These are phyloP conservation scores for Squalus acanthias DNA, from an alignment of 2,797 vertebrate species.

Conservation along the genomic window DNA sequence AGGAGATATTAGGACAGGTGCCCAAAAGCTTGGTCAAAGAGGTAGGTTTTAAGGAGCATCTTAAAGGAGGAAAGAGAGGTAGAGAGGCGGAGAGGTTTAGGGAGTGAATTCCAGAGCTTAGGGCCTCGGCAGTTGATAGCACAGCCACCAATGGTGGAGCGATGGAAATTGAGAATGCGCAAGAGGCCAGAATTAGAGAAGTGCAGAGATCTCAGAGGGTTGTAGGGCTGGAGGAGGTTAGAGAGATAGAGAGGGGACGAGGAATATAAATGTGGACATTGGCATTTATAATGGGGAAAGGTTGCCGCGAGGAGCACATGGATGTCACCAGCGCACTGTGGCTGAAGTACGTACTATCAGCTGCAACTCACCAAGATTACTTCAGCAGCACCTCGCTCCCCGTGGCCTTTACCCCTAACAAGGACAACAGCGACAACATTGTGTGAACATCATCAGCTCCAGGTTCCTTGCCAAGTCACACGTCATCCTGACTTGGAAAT, in stretches of 20 bases:
- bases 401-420: background rate
- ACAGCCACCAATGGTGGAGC: background rate
- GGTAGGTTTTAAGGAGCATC: background rate
- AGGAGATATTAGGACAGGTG: no score
- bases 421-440: background rate
- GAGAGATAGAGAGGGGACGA: background rate
- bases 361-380: background rate
- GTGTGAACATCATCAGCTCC: background rate
- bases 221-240: background rate
- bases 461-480: background rate
- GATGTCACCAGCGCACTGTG: no score
- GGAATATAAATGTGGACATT: background rate
- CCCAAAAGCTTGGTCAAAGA: background rate
- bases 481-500: background rate
- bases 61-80: background rate
- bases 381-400: background rate
- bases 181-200: background rate
- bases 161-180: background rate
- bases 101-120: background rate
- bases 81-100: background rate
- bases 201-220: background rate
- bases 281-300: background rate
- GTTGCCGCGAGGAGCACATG: background rate
- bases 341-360: background rate
- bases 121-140: background rate